Evolutionary conservation across 2,797 vertebrate genomes (phyloP).

Genomic region (Oophaga sylvatica): DNA sequence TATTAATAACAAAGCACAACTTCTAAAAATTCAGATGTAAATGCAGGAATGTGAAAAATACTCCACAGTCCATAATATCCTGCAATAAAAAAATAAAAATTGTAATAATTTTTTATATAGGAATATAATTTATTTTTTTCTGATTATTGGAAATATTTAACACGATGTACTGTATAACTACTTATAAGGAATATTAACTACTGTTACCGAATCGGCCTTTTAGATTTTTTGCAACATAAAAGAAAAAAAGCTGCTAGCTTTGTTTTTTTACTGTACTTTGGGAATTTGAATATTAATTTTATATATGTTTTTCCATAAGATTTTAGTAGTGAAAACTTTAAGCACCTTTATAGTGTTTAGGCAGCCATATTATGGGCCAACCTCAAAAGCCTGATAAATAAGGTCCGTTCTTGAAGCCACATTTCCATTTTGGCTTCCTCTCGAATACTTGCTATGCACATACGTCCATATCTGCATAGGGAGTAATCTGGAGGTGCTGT

Average conservation of each 20-base stretch:
- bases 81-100: background rate
- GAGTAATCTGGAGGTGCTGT: background rate
- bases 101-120: background rate
- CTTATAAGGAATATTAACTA: slow-evolving; percentile 26
- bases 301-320: background rate
- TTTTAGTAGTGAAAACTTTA: background rate
- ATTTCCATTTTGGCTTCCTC: background rate
- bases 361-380: background rate
- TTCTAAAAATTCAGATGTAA: background rate
- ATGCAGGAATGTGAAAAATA: background rate
- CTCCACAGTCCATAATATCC: background rate
- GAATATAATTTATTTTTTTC: slow-evolving; percentile 25
- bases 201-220: slow-evolving; percentile 9
- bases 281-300: background rate
- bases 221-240: background rate
- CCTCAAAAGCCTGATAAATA: background rate
- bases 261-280: slow-evolving; percentile 18
- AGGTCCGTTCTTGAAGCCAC: background rate
- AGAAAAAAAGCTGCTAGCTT: slow-evolving; percentile 31
- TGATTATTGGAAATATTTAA: background rate
- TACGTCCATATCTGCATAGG: background rate
- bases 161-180: slow-evolving; percentile 26
- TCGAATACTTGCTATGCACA: background rate
- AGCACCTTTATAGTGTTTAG: background rate
- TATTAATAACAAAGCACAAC: slow-evolving; percentile 8